These are phyloP conservation scores for Meriones psammophilus DNA, from an alignment of 2,797 vertebrate genomes.

Conservation along the genomic window DNA sequence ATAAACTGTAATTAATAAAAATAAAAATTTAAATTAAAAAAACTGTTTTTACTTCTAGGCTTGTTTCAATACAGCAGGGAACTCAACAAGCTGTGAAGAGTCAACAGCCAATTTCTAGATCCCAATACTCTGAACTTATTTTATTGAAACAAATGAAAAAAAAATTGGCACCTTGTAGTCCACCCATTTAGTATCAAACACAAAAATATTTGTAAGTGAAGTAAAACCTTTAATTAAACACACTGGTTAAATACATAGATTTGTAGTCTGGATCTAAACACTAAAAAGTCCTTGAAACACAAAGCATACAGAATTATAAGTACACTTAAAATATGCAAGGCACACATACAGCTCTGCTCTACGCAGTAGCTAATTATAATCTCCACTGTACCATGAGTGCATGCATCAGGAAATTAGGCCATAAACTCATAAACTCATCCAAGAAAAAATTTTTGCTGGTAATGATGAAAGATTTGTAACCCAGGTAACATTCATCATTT, in stretches of 20 bases:
- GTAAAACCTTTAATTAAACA: constrained; percentile 77
- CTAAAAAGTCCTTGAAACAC: constrained; percentile 61
- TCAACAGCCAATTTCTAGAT: background rate
- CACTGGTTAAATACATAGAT: constrained; percentile 76
- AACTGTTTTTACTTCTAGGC: background rate
- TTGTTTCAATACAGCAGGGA: background rate
- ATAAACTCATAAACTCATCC: constrained; percentile 31
- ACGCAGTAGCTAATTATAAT: background rate
- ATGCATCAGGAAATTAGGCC: background rate
- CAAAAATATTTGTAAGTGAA: constrained; percentile 73
- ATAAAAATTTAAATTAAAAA: too few relatives aligned
- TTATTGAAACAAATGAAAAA: constrained; percentile 52
- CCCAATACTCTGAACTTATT: background rate
- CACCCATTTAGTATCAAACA: constrained; percentile 51
- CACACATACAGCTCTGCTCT: background rate
- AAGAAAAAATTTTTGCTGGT: background rate
- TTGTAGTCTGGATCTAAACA: constrained; percentile 69
- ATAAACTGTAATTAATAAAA: too few relatives aligned
- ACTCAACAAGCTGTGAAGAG: background rate
- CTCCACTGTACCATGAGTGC: background rate
- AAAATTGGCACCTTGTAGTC: constrained; percentile 20
- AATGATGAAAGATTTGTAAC: background rate
- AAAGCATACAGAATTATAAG: constrained; percentile 58
- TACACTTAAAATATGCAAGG: constrained; percentile 63
- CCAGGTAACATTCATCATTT: constrained; percentile 45